Evolutionary conservation across 2,888 invertebrate species (phyloP).

Genomic region (Oscheius sp.): DNA sequence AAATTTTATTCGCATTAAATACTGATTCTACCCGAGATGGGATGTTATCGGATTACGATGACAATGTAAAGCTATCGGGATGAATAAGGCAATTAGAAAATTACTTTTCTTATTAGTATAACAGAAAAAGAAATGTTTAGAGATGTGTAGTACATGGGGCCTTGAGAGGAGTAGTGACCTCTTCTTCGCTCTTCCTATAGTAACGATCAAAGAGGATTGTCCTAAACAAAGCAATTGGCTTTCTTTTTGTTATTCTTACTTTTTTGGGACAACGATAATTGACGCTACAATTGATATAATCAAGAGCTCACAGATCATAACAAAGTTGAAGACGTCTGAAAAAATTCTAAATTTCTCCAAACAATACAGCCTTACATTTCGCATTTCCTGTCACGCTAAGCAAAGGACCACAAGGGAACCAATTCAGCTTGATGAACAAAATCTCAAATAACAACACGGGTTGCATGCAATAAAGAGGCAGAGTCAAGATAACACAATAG

Average conservation of each 20-base stretch:
- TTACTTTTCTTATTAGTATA: neutral
- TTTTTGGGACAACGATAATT: constrained; percentile 13
- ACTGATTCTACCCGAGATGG: neutral
- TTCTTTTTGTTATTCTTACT: constrained; percentile 13
- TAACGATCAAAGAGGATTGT: constrained; percentile 12
- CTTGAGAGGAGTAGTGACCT: neutral
- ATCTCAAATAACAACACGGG: constrained; percentile 2
- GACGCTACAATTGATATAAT: constrained; percentile 8
- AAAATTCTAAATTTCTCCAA: neutral
- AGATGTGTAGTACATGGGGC: constrained; percentile 11
- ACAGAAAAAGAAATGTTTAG: neutral
- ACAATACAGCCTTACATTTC: neutral
- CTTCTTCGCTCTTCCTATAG: neutral
- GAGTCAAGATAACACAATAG: neutral
- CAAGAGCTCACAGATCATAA: constrained; percentile 11
- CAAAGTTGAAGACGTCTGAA: constrained; percentile 23
- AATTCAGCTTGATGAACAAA: constrained; percentile 18
- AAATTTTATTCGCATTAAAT: neutral
- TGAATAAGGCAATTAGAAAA: neutral
- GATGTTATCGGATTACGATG: neutral
- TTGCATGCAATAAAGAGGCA: constrained; percentile 24
- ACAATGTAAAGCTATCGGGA: neutral
- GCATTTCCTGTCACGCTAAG: constrained; percentile 11
- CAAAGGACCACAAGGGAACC: constrained; percentile 21
- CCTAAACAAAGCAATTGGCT: neutral